Evolutionary conservation across 2,113 vertebrate species (phyloP).

Genomic region (Actenoides hombroni): DNA sequence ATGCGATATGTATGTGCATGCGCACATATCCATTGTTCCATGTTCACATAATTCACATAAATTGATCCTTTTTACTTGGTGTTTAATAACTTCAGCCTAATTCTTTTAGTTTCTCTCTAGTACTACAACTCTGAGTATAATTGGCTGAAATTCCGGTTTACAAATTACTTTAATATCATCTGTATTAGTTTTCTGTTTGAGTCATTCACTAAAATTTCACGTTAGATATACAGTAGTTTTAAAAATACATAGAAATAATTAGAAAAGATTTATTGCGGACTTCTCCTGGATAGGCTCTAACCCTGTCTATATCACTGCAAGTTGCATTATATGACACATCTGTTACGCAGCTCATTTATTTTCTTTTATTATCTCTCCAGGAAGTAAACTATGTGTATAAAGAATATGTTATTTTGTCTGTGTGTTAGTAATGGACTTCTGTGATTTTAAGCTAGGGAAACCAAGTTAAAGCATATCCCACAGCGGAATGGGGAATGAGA

Average conservation of each 20-base stretch:
- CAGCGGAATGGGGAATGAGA: background rate
- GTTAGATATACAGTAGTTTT: background rate
- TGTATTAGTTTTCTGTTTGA: background rate
- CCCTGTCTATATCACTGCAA: background rate
- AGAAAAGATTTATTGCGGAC: slow-evolving; percentile 10
- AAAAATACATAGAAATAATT: background rate
- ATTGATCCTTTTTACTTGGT: slow-evolving; percentile 21
- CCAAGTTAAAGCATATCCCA: background rate
- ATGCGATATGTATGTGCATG: slow-evolving; percentile 24
- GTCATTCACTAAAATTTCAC: background rate
- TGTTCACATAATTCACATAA: slow-evolving; percentile 35
- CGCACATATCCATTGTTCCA: slow-evolving; percentile 27
- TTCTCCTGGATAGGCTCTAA: background rate
- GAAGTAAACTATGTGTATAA: slow-evolving; percentile 29
- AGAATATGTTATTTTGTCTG: slow-evolving; percentile 56
- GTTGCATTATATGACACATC: slow-evolving; percentile 39
- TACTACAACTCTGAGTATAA: background rate
- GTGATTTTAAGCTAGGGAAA: background rate
- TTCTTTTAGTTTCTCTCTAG: background rate
- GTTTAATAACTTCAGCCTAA: background rate
- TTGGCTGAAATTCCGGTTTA: background rate
- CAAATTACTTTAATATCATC: background rate
- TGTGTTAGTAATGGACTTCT: background rate
- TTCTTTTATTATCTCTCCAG: slow-evolving; percentile 31
- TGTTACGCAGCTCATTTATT: slow-evolving; percentile 25